Base-by-base conservation (phyloP, 2,113 vertebrate species). In the Stigmatopora nigra region DNA sequence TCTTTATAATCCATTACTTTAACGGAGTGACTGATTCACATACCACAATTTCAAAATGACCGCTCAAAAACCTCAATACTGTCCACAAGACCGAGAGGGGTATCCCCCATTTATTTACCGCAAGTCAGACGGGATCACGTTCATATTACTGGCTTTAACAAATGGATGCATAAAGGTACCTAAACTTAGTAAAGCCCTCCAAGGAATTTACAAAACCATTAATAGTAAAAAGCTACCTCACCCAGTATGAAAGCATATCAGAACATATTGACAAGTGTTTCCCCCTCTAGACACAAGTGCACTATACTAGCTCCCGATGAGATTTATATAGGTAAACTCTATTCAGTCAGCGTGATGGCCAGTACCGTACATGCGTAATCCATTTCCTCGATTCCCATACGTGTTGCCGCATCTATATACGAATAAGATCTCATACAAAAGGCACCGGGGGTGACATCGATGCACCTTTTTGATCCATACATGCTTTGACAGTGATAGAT, bases 401-500 rank as follows among this genome's bases (percentile, higher is more conserved):
- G 35, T 63, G 72, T 67, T 64, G 66, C 69, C 67, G 41, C 61
- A 70, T 67, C 58, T 61, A 17, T 61, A 17, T 63, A 31, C 12
- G 38, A 38, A 36, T 9, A 36, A 12, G 4, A 19, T 13, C 19
- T 1, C 20, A 59, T n/a, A 61, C 38, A 52, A 80, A 68, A 70
- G 75, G 72, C 68, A 80, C 67, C 72, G 73, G 48, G 68, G 48
- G 68, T 59, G 80, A 84, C 86, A 87, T 88, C 78, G 78, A 90
- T 72, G 71, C 73, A 65, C 72, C 76, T 65, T 61, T 61, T 75
- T 84, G 85, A 88, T 88, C 83, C 78, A 88, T 90, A 82, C 80
- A 77, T 77, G 73, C 75, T 70, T 75, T 85, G 86, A 87, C 85
- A 82, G 61, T 86, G 87, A 89, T 87, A 82, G 79, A 89, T 84